These are phyloP conservation scores for Exocentrus adspersus DNA, from an alignment of 2,888 invertebrate genomes.

Conservation along the genomic window DNA sequence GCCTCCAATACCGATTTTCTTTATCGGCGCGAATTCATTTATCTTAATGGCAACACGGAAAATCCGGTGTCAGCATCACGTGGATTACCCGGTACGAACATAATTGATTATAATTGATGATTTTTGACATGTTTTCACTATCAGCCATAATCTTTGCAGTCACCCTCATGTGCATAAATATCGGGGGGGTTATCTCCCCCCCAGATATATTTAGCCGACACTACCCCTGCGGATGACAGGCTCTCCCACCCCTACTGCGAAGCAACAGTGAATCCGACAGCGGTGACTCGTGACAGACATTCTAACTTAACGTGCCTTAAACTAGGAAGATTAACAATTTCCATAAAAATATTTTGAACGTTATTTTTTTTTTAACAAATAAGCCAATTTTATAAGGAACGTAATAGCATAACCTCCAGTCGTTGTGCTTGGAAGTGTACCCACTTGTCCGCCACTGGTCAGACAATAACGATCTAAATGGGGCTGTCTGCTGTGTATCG, in stretches of 20 bases:
- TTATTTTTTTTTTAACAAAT: too few species aligned
- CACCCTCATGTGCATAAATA: constrained; percentile 36
- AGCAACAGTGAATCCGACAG: constrained; percentile 24
- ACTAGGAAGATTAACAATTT: too few species aligned
- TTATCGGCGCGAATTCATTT: neutral
- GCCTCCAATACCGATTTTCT: too few species aligned
- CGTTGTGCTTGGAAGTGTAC: too few species aligned
- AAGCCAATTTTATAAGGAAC: too few species aligned
- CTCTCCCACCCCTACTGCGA: constrained; percentile 5
- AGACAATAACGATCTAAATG: constrained; percentile 37
- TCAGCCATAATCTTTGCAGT: constrained; percentile 38
- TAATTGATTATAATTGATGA: constrained; percentile 36
- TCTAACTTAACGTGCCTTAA: too few species aligned
- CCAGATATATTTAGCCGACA: constrained; percentile 38
- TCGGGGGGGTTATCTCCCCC: constrained; percentile 25
- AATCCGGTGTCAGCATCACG: neutral
- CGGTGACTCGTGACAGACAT: constrained; percentile 31
- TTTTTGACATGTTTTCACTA: constrained; percentile 42
- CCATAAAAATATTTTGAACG: too few species aligned
- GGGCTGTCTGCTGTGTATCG: constrained; percentile 43
- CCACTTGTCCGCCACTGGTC: neutral
- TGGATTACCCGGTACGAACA: neutral
- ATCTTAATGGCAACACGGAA: neutral
- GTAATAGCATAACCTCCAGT: too few species aligned
- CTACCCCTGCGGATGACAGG: constrained; percentile 38